These are phyloP conservation scores for Pantherophis vulpinus DNA, from an alignment of 2,797 vertebrate species.

Conservation along the genomic window DNA sequence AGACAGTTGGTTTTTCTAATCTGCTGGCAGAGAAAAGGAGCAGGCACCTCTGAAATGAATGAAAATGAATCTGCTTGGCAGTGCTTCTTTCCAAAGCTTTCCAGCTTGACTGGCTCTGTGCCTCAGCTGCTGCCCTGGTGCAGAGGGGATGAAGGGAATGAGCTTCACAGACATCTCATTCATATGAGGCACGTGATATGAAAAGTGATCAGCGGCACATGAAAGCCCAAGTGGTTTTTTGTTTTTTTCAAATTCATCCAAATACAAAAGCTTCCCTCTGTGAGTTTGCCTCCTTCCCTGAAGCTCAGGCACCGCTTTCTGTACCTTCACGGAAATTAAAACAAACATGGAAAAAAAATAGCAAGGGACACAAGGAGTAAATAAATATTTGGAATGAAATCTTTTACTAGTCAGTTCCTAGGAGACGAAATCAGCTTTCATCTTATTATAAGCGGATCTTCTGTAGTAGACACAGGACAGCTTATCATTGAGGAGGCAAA, in stretches of 20 bases:
- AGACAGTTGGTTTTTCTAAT: conserved; percentile 48
- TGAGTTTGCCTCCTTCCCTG: conserved; percentile 25
- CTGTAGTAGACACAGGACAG: no score
- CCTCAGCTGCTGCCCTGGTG: conserved; percentile 46
- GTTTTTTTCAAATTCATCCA: conserved; percentile 51
- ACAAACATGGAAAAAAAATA: not conserved
- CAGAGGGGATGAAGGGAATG: conserved; percentile 56
- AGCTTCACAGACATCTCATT: conserved; percentile 40
- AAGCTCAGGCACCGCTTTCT: conserved; percentile 42
- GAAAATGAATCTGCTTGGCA: conserved; percentile 46
- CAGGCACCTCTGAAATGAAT: conserved; percentile 14
- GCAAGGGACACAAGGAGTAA: conserved; percentile 41
- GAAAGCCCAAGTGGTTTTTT: conserved; percentile 46
- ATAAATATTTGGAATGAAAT: conserved; percentile 59
- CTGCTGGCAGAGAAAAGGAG: conserved; percentile 45
- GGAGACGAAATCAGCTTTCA: conserved; percentile 20
- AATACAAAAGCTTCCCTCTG: conserved; percentile 44
- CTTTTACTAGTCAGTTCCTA: conserved; percentile 47
- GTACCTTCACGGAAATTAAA: conserved; percentile 36
- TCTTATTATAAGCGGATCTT: no score
- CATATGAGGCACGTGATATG: conserved; percentile 37
- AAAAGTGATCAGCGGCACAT: conserved; percentile 50
- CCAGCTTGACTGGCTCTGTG: conserved; percentile 53
- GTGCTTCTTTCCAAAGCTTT: conserved; percentile 47
- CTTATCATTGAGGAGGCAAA: no score